Conservation (phyloP, 2,888 invertebrate genomes). For the Metallyticus violacea region DNA sequence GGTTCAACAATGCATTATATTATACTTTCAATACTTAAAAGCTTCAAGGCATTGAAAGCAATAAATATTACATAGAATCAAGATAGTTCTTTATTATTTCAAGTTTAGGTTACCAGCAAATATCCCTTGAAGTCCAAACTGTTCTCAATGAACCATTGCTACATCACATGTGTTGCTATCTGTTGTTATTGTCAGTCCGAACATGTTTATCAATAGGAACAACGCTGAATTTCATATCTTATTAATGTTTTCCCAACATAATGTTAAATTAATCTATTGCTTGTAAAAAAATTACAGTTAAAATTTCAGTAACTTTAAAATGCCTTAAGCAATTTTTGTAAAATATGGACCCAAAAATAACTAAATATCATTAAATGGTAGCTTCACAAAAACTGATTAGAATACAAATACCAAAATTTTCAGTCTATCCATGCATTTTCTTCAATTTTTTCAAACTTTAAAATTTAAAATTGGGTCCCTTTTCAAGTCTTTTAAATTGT, state of each 20-base stretch:
- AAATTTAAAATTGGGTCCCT: not conserved
- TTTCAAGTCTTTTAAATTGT: not conserved
- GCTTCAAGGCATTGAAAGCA: not conserved
- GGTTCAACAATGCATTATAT: not conserved
- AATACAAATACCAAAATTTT: not conserved
- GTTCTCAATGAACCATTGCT: not conserved
- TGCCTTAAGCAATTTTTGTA: too few species aligned
- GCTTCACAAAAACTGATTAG: not conserved
- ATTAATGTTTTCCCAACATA: not conserved
- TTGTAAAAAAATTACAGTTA: not conserved
- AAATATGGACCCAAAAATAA: not conserved
- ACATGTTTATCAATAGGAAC: not conserved
- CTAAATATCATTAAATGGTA: not conserved
- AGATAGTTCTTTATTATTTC: not conserved
- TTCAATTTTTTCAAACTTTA: not conserved
- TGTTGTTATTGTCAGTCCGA: not conserved
- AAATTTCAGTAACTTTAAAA: not conserved
- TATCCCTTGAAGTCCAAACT: not conserved
- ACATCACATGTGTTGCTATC: not conserved
- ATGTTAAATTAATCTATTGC: not conserved
- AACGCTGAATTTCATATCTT: not conserved
- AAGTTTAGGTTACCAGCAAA: not conserved
- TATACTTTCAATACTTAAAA: not conserved
- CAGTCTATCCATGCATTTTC: not conserved
- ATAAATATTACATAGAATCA: not conserved